A percentile compares a stretch with the other conserved stretches of the same genome.
phyloP scores from a whole-genome alignment of 2,797 vertebrate species.

The Hippopotamyrus pictus region DNA sequence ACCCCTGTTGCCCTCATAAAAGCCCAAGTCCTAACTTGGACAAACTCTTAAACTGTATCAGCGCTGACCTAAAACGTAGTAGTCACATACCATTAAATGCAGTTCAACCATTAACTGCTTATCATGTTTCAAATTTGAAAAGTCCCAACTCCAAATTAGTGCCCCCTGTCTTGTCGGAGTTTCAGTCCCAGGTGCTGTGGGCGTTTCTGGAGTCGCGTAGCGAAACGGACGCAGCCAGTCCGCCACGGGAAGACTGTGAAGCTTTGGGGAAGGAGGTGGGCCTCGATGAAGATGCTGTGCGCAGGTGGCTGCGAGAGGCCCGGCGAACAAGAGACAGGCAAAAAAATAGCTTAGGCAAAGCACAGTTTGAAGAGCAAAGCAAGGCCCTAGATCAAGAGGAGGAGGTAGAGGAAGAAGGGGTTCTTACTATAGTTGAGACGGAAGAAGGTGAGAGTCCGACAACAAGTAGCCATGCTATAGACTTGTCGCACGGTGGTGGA shows the following conservation, averaged over 20 bases:
- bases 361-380: constrained; percentile 46
- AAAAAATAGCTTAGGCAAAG: constrained; percentile 30
- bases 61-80: not conserved
- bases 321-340: constrained; percentile 53
- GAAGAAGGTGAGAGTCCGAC: constrained; percentile 52
- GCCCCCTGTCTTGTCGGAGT: constrained; percentile 60
- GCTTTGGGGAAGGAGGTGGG: constrained; percentile 68
- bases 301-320: constrained; percentile 62
- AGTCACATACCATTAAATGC: constrained; percentile 49
- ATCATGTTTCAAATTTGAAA: constrained; percentile 34
- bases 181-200: constrained; percentile 70
- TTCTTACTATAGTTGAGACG: constrained; percentile 62
- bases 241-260: constrained; percentile 66
- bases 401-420: constrained; percentile 61
- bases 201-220: constrained; percentile 70
- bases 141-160: constrained; percentile 36
- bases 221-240: constrained; percentile 63
- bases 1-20: constrained; percentile 55
- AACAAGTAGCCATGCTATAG: constrained; percentile 55
- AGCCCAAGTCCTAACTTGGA: constrained; percentile 55
- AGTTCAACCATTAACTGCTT: constrained; percentile 40
- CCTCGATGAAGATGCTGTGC: constrained; percentile 62
- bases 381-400: constrained; percentile 19
- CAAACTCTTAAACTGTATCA: constrained; percentile 44
- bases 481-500: constrained; percentile 58